Base-by-base conservation (phyloP, 1,140 invertebrate species). In the Apolygus lucorum region DNA sequence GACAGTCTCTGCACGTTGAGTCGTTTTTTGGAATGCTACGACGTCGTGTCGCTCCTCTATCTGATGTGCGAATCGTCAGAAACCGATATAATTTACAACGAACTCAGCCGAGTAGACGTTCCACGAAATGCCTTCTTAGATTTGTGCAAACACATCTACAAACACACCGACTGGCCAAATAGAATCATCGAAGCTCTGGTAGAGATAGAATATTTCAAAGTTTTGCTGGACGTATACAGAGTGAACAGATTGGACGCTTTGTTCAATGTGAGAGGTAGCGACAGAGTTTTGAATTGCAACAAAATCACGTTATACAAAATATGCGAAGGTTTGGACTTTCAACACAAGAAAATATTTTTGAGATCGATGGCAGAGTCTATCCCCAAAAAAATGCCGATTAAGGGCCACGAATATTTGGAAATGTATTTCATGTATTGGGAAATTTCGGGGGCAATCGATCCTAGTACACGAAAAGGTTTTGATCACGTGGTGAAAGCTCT, bases 371-470 rank as follows among this genome's bases (percentile, higher is more conserved):
- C 8, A 22, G 54, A 24, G 22, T 14, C 8, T 4, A 11, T 59
- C 8, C 54, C 54, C 11, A 17, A 4, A 59, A 4, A 4, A 24
- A 59, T 13, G 54, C 54, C 13, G 11, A 59, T 17, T 4, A 59
- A 22, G 22, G 22, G 22, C 4, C 8, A 8, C 17, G 4, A 4
- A 8, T 42, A 42, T 59, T 59, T 59, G 54, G 54, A 59, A 21
- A 24, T 59, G 54, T 59, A 59, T 22, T 59, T 59, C 22, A 17
- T 59, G 54, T 59, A 14, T 21, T 59, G 54, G 54, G 8, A 59
- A 4, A 4, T 4, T 4, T 4, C 4, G 8, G 54, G 22, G 11
- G 22, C 22, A 4, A 59, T 59, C 11, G n/a, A n/a, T n/a, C 11
- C 11, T 17, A 8, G 4, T 8, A 22, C 11, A 13, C 8, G 54